Conservation (phyloP, 2,113 vertebrate species). For the Bungarus multicinctus region DNA sequence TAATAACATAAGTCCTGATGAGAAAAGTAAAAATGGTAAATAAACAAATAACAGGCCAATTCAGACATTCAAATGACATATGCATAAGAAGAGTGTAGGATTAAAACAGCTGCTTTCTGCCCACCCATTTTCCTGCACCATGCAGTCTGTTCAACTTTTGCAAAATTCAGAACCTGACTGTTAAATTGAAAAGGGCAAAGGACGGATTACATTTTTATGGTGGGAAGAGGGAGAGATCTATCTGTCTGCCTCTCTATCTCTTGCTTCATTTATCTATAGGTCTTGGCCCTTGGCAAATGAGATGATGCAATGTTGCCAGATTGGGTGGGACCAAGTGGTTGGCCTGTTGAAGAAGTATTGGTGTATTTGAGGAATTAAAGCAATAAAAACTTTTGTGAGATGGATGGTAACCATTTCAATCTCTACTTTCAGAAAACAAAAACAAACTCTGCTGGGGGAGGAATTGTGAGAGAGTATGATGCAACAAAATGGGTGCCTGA, state of each 20-base stretch:
- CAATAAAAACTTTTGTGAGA: not conserved
- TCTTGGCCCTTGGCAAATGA: not conserved
- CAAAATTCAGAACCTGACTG: not conserved
- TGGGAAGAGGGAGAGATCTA: not conserved
- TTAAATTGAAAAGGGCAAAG: not conserved
- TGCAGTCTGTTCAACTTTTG: not conserved
- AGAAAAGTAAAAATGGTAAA: not conserved
- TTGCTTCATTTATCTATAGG: not conserved
- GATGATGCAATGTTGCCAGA: not conserved
- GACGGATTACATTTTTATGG: not conserved
- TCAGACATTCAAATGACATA: not conserved
- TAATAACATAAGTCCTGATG: not conserved
- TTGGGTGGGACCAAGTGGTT: not conserved
- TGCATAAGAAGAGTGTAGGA: not conserved
- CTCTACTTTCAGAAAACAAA: not conserved
- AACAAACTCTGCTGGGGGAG: not conserved
- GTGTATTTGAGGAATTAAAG: not conserved
- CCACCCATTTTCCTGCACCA: not conserved
- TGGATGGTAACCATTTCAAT: not conserved
- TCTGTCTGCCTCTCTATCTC: not conserved
- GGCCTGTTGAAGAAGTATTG: not conserved
- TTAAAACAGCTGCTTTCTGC: not conserved
- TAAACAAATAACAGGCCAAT: not conserved
- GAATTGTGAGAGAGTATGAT: not conserved
- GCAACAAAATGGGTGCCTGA: not conserved